Evolutionary conservation across 2,797 vertebrate genomes (phyloP), one percentile per base, ranked within the genome.

Genomic region (Chelonia mydas): DNA sequence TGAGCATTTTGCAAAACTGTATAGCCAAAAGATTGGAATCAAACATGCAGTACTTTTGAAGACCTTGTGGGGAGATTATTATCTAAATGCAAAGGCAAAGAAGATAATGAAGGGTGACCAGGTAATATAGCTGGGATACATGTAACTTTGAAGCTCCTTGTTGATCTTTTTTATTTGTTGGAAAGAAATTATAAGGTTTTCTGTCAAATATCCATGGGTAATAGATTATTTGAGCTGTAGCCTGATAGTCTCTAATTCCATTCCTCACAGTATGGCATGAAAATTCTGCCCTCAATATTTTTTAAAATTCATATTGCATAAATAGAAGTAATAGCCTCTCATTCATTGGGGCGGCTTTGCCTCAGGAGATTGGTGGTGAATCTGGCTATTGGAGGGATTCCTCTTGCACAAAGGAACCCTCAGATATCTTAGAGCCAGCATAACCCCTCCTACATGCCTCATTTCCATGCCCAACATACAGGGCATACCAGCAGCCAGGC

Each of bases 11-110:
- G 99, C 99, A 55, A 96, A 98, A 78, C 98, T 99, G 90, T 99
- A 99, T 97, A 99, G 99, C 97, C 97, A 99, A 96, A 99, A 98
- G 94, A 99, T 99, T 98, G 99, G 99, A 37, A 99, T 99, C 72
- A 99, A 97, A 79, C 91, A 97, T 3, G 98, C 98, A 45, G 98
- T 99, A 78, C 98, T 99, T 89, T 97, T 99, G 90, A 99, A 99
- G 98, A 99, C 99, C 2, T 98, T 99, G 72, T 99, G 99, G 99
- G 99, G 99, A 93, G 99, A 99, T 97, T 99, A 99, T 97, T 99
- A 99, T 95, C 98, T 99, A 90, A 99, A 99, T 45, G 97, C 98
- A 61, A 99, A 99, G 97, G 98, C 99, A 81, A 99, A 99, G 98
- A 99, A 98, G 98, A 99, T 99, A 96, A 99, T 99, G 99, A 99